These are phyloP conservation scores for Neogale vison DNA, from an alignment of 2,113 vertebrate genomes.

Conservation along the genomic window DNA sequence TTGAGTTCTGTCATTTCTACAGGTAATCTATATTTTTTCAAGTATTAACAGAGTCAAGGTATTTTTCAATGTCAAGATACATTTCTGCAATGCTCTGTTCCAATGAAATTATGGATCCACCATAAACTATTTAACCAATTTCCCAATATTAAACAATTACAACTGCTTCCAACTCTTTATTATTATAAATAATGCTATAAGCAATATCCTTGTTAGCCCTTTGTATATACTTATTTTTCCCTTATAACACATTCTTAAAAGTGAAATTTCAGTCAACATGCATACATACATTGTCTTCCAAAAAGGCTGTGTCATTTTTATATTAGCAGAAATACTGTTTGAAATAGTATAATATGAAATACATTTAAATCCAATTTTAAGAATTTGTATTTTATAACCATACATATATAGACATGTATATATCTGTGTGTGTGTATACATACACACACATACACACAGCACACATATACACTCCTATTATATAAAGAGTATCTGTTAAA, in stretches of 20 bases:
- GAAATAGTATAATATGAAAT: not conserved
- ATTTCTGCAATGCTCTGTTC: not conserved
- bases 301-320: not conserved
- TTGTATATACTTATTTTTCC: not conserved
- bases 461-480: not conserved
- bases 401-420: not conserved
- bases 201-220: not conserved
- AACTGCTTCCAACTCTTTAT: not conserved
- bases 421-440: not conserved
- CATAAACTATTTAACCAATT: not conserved
- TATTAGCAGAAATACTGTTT: not conserved
- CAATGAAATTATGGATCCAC: not conserved
- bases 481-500: not conserved
- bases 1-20: not conserved
- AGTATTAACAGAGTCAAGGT: not conserved
- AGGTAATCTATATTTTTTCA: not conserved
- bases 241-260: not conserved
- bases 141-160: not conserved
- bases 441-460: not conserved
- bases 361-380: not conserved
- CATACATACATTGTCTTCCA: not conserved
- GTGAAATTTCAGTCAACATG: not conserved
- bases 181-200: not conserved
- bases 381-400: not conserved
- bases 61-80: not conserved